Conservation (phyloP, 1,140 invertebrate genomes). For the Drosophila tsacasi region DNA sequence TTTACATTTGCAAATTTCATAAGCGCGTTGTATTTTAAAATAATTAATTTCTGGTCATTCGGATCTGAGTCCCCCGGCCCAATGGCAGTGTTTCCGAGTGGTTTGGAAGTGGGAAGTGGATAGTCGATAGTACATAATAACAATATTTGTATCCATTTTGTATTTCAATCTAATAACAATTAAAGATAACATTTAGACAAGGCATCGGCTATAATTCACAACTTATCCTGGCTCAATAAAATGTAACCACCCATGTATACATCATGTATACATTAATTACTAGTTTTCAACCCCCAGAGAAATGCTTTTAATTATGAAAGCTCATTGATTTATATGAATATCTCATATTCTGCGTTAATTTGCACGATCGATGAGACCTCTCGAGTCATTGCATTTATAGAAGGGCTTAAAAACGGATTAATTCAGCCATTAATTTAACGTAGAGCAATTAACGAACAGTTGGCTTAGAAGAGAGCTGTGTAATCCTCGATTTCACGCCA, state of each 20-base stretch:
- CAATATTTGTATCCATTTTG: neutral
- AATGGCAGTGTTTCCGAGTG: too few species aligned
- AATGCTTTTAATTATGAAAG: conserved; percentile 41
- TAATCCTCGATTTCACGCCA: conserved; percentile 46
- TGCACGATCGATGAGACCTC: conserved; percentile 14
- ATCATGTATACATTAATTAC: neutral
- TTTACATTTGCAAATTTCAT: too few species aligned
- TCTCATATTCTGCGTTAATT: conserved; percentile 34
- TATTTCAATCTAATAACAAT: neutral
- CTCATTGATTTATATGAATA: conserved; percentile 32
- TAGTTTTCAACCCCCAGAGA: neutral
- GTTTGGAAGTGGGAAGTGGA: too few species aligned
- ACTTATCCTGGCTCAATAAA: neutral
- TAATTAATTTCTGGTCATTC: too few species aligned
- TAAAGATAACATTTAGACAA: neutral
- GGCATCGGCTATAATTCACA: neutral
- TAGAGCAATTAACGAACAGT: conserved; percentile 48
- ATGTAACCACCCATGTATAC: neutral
- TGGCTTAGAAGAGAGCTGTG: conserved; percentile 45
- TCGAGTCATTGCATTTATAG: conserved; percentile 20
- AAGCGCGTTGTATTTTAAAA: too few species aligned
- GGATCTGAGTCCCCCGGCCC: too few species aligned
- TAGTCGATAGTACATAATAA: too few species aligned
- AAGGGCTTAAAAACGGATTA: conserved; percentile 39
- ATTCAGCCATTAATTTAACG: conserved; percentile 44